Percentiles rank a stretch among this genome's conserved stretches.
Evolutionary conservation across 2,888 invertebrate genomes (phyloP).

Genomic region (Linnaemya tessellans): DNA sequence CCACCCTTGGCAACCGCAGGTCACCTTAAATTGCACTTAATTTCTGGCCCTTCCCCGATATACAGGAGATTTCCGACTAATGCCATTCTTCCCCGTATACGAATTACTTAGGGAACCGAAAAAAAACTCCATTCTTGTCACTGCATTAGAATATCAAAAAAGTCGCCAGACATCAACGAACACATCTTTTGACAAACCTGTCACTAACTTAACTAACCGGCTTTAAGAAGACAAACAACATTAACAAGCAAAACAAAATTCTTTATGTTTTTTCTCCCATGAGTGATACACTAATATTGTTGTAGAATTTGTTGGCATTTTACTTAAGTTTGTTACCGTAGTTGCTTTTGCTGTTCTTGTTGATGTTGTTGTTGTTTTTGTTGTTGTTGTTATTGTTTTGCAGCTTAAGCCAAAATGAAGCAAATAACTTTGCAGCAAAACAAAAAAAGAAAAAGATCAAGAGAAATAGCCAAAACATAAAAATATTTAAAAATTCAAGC

Average conservation of each 20-base stretch:
- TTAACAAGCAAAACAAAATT: not conserved
- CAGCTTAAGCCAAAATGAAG: slow-evolving; percentile 33
- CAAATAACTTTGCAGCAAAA: not conserved
- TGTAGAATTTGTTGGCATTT: slow-evolving; percentile 39
- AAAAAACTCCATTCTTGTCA: too few species aligned
- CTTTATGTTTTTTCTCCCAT: not conserved
- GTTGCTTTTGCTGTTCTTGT: slow-evolving; percentile 30
- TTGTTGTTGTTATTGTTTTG: slow-evolving; percentile 28
- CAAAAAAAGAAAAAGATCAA: slow-evolving; percentile 8
- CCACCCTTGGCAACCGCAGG: too few species aligned
- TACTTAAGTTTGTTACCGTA: slow-evolving; percentile 38
- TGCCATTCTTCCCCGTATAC: too few species aligned
- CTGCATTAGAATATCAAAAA: not conserved
- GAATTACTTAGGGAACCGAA: too few species aligned
- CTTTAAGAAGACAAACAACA: slow-evolving; percentile 22
- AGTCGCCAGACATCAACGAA: slow-evolving; percentile 2
- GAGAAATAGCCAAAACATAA: slow-evolving; percentile 11
- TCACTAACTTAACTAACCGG: not conserved
- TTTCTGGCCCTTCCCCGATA: too few species aligned
- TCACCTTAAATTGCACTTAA: too few species aligned
- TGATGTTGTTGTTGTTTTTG: slow-evolving; percentile 17
- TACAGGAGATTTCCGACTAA: too few species aligned
- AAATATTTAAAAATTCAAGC: slow-evolving; percentile 67
- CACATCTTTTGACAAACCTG: slow-evolving; percentile 11
- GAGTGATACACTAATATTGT: slow-evolving; percentile 33